A percentile compares a stretch with the other conserved stretches of the same genome.
phyloP scores from a whole-genome alignment of 2,113 vertebrate species.

The Piprites chloris region DNA sequence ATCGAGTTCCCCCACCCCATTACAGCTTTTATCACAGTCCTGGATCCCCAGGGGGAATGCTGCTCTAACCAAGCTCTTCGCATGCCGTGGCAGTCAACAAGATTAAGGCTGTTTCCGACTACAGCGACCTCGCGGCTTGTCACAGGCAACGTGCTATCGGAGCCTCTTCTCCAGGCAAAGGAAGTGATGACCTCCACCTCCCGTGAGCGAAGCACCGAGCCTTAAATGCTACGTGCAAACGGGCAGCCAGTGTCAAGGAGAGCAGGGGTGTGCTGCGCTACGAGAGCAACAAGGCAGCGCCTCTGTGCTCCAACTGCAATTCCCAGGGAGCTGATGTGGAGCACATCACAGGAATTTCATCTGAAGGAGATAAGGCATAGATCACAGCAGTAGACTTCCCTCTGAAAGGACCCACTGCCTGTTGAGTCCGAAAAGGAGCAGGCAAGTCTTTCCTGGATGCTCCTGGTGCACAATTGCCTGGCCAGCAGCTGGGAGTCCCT shows the following conservation, averaged over 20 bases:
- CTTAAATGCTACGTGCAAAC: neutral
- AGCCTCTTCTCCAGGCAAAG: neutral
- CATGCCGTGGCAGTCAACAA: neutral
- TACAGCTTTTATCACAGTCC: neutral
- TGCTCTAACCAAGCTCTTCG: neutral
- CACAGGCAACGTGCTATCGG: neutral
- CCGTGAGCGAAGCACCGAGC: neutral
- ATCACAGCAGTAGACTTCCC: neutral
- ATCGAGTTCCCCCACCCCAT: neutral
- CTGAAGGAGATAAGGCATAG: neutral
- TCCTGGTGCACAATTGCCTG: neutral
- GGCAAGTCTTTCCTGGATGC: neutral
- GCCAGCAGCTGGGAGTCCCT: neutral
- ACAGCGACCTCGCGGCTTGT: neutral
- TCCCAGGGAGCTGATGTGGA: neutral
- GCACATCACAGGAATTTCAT: neutral
- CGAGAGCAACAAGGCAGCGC: rapidly evolving
- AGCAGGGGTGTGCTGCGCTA: rapidly evolving
- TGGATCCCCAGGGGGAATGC: constrained; percentile 4
- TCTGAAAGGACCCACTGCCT: neutral
- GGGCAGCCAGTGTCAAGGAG: neutral
- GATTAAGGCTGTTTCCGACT: neutral
- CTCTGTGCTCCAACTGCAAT: neutral
- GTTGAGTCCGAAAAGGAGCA: rapidly evolving
- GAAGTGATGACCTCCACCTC: neutral